Evolutionary conservation across 1,140 invertebrate genomes (phyloP), one percentile per base, ranked within the genome.

Genomic region (Pararge aegeria): DNA sequence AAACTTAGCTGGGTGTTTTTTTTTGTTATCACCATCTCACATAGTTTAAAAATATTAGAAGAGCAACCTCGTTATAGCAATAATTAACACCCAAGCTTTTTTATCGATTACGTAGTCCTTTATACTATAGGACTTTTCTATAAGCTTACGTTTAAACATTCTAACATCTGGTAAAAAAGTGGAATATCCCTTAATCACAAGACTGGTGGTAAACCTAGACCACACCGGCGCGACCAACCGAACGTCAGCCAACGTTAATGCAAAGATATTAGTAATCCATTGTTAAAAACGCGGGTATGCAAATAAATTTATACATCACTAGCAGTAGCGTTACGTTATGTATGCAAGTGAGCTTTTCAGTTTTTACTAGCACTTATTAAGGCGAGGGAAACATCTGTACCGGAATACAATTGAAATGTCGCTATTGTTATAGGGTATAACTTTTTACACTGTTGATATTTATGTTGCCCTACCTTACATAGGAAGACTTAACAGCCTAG

Each of bases 271-370:
- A 42, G 38, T 42, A 42, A 86, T 85, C 81, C 80, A 83, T 83
- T 81, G 78, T 73, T 74, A 72, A 76, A 70, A 67, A 79, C 66
- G 73, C 66, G 63, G 68, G 68, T 76, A 83, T 81, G 80, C 75
- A 83, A 82, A 87, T 83, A 75, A 68, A 75, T 81, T 80, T 79
- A 80, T 80, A 75, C 70, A 52, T 49, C 70, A 77, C 69, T 76
- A 70, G 68, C 70, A 77, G 68, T 76, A 70, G 68, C 70, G 58
- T 57, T 61, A 44, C 40, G 37, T 75, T 77, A 72, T 55, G 61
- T 79, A 74, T 74, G 69, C 73, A 74, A 77, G 16, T 55, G 68
- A 58, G 38, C 42, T 54, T 70, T 73, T 58, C 13, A 50, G 52
- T 61, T 61, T 61, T 61, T 55, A 29, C 37, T 34, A 34, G 20